Base-by-base conservation (phyloP, 2,797 vertebrate species). In the Aratinga solstitialis region DNA sequence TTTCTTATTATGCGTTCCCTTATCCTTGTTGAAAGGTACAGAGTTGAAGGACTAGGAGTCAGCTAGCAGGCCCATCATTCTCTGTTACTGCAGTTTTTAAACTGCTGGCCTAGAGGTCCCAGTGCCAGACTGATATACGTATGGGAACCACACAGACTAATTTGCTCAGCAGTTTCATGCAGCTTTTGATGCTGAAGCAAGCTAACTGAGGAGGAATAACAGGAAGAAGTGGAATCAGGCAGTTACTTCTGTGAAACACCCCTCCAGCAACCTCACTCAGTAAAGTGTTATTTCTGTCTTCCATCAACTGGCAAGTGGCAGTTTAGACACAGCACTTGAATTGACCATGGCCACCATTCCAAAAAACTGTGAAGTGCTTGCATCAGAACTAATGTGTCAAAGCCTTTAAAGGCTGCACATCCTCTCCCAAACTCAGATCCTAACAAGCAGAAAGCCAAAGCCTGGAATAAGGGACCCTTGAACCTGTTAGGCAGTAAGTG, bases 221-320 rank as follows among this genome's bases (percentile, higher is more conserved):
- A 66, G 54, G 34, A 58, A 91, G 47, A 87, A 74, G 0, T 74
- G 47, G 89, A 95, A 90, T 56, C 61, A 34, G 42, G 7, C 45
- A 71, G 59, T 77, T 66, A n/a, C 43, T 77, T 77, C 51, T 85
- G 63, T 58, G 51, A 82, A 93, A 59, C 23, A 18, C 88, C 32
- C 71, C 59, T 61, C 21, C 51, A 87, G 51, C 27, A 94, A 9
- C 74, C 85, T 93, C 78, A 71, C 65, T 71, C 53, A 67, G 38
- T 62, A 42, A 85, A 92, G 47, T 48, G 63, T 82, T 89, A 61
- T 79, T 95, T 89, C 93, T 97, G 94, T 67, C 32, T 95, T 94
- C 53, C 72, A 83, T 95, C 90, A 95, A 65, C 63, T 32, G 62
- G 69, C 69, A 95, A 94, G 66, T 51, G 72, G 78, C 74, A 92